Evolutionary conservation across 2,113 vertebrate genomes (phyloP).

Genomic region (Theristicus caerulescens): DNA sequence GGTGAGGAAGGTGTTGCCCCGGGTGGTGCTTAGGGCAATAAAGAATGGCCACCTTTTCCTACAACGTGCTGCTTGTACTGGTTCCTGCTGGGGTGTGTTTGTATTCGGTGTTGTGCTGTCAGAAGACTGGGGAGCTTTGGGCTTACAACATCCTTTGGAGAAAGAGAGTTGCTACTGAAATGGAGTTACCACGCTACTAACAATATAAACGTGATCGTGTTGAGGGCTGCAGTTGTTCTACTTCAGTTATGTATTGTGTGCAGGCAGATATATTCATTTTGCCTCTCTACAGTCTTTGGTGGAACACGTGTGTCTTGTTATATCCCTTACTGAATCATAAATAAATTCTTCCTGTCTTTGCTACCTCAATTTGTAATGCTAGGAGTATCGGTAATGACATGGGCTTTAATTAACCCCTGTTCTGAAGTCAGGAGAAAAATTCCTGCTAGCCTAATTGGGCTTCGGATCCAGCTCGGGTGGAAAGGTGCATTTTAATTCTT

Average conservation of each 20-base stretch:
- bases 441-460: background rate
- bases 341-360: background rate
- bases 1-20: background rate
- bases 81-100: background rate
- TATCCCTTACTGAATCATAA: background rate
- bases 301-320: background rate
- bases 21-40: accelerated
- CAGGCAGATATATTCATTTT: background rate
- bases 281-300: background rate
- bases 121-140: background rate
- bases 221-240: background rate
- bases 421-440: background rate
- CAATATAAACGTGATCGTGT: accelerated
- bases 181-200: background rate
- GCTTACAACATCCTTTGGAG: background rate
- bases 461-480: background rate
- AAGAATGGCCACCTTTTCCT: background rate
- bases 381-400: background rate
- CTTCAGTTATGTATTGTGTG: background rate
- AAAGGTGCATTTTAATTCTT: background rate
- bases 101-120: accelerated
- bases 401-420: background rate
- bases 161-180: background rate
- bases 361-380: background rate
- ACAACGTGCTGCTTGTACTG: background rate